These are phyloP conservation scores for Euura saliciscinereae DNA, from an alignment of 1,140 invertebrate genomes.

Conservation along the genomic window DNA sequence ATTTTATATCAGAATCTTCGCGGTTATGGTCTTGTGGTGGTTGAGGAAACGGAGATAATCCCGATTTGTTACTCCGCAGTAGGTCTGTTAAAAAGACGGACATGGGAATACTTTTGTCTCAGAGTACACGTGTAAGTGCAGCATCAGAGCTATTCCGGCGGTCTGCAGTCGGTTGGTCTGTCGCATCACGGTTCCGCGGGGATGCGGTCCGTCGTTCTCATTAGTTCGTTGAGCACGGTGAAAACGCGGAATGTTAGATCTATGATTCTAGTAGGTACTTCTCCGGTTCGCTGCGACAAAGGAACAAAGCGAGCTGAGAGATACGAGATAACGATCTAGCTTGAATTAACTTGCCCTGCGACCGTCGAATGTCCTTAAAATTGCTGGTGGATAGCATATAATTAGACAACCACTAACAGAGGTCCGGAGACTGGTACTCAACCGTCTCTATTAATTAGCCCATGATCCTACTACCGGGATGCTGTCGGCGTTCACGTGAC, in stretches of 20 bases:
- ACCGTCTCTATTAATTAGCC: conserved; percentile 3
- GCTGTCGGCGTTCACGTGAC: neutral
- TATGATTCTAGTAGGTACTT: neutral
- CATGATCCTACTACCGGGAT: neutral
- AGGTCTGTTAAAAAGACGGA: neutral
- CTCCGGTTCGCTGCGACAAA: neutral
- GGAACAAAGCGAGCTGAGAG: conserved; percentile 3
- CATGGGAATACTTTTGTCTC: neutral
- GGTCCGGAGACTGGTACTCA: neutral
- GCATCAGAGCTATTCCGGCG: neutral
- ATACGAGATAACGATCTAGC: conserved; percentile 4
- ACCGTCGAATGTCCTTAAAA: conserved; percentile 2
- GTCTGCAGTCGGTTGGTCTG: neutral
- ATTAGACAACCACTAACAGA: neutral
- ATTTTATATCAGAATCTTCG: too few relatives aligned
- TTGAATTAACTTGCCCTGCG: neutral
- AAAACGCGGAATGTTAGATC: conserved; percentile 7
- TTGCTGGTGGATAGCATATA: neutral
- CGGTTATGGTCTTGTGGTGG: too few relatives aligned
- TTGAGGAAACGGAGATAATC: too few relatives aligned
- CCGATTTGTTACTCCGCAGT: neutral
- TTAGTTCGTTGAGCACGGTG: neutral
- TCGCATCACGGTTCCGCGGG: neutral
- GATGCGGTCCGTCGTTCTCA: neutral
- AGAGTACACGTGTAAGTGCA: neutral